These are phyloP conservation scores for Psittacara wagleri DNA, from an alignment of 2,113 vertebrate genomes.

Conservation along the genomic window DNA sequence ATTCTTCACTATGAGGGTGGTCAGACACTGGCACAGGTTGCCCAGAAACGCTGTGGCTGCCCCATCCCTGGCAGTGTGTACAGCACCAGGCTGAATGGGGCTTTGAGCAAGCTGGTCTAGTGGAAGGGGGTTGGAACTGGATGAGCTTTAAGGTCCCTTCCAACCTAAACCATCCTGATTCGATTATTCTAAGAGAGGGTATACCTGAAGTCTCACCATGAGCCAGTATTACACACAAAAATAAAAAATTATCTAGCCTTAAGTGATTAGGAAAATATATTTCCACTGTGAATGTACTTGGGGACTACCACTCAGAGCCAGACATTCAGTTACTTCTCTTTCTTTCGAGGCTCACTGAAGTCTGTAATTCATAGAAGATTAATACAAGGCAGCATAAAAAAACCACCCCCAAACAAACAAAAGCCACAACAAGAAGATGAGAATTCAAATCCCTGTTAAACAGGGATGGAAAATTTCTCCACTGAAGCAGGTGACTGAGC, in stretches of 20 bases:
- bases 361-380: not conserved
- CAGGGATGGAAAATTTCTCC: not conserved
- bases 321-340: not conserved
- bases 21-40: not conserved
- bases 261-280: not conserved
- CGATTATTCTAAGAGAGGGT: not conserved
- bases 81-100: not conserved
- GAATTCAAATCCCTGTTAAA: not conserved
- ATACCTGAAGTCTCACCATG: not conserved
- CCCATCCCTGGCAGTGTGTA: not conserved
- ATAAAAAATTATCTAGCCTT: not conserved
- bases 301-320: not conserved
- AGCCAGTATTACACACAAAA: not conserved
- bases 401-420: not conserved
- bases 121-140: not conserved
- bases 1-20: not conserved
- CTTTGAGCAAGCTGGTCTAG: not conserved
- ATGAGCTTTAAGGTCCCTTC: not conserved
- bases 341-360: not conserved
- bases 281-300: not conserved
- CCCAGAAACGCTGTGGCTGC: not conserved
- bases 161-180: not conserved
- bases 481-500: not conserved
- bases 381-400: not conserved
- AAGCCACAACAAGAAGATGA: not conserved